These are phyloP conservation scores for Delichon dasypus DNA, from an alignment of 2,797 vertebrate genomes.

Conservation along the genomic window DNA sequence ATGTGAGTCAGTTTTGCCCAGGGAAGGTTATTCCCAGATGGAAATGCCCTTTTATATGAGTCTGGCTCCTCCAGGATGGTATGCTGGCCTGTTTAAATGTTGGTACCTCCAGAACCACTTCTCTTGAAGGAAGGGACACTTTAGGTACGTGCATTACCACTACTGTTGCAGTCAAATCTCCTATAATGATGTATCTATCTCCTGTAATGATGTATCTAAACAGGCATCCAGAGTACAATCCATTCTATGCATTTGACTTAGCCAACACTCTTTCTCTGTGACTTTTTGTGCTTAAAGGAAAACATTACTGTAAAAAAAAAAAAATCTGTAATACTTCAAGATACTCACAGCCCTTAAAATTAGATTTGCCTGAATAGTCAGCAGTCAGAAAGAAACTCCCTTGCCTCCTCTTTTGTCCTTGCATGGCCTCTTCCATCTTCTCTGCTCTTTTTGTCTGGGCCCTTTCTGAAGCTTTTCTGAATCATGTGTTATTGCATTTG, in stretches of 20 bases:
- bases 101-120: background rate
- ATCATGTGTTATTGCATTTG: conserved; percentile 30
- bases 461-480: conserved; percentile 10
- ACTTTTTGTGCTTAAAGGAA: background rate
- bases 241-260: background rate
- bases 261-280: background rate
- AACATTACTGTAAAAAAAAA: background rate
- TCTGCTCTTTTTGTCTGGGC: background rate
- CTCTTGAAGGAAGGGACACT: background rate
- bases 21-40: background rate
- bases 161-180: background rate
- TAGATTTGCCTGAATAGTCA: background rate
- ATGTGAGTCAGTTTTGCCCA: background rate
- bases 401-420: conserved; percentile 15
- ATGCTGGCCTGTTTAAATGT: background rate
- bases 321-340: background rate
- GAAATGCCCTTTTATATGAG: background rate
- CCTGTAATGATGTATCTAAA: background rate
- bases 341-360: background rate
- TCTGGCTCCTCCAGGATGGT: background rate
- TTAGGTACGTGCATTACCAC: rapidly evolving
- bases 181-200: background rate
- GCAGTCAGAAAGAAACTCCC: background rate
- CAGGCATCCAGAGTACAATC: rapidly evolving
- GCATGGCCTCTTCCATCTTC: background rate